Evolutionary conservation across 2,888 invertebrate genomes (phyloP), one percentile per base, ranked within the genome.

Genomic region (Dexiosoma caninum): DNA sequence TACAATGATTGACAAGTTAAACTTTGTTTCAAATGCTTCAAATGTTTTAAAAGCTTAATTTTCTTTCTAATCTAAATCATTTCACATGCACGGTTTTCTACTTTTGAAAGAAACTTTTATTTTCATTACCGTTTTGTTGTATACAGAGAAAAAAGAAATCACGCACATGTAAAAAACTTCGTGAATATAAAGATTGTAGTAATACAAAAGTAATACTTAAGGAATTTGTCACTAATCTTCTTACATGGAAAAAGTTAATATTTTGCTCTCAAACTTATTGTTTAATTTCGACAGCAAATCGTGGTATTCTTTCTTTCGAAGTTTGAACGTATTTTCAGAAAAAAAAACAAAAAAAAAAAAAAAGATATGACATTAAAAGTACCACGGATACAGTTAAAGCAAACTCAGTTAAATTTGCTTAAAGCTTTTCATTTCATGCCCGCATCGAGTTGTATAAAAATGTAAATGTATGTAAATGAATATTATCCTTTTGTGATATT

Each of bases 171-270:
- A 60, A 46, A 5, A 69, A 69, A 74, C 49, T 74, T 79, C 44
- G 40, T 64, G 49, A 74, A 69, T 69, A 74, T 69, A 74, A 64
- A 69, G 27, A 74, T 55, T 42, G 21, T 62, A 49, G 62, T 62
- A 44, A 32, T 51, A 60, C 59, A 66, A 66, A 62, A 55, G 53
- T 53, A 69, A 74, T 69, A 40, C 57, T 69, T 74, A 57, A 42
- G 9, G 64, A 69, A 69, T 69, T 79, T 69, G 46, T 32, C 21
- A 51, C 67, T 79, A 78, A 79, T 74, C 78, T 74, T 49, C 60
- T 69, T 78, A 72, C 46, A 40, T 14, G 62, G 35, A 60, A 51
- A 35, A 72, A 72, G 27, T 55, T 64, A 57, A 66, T 57, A 21
- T 55, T 30, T 40, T 53, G 40, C 44, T 49, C 71, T 40, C 16